Conservation (phyloP, 2,888 invertebrate genomes). For the Deilephila porcellus region DNA sequence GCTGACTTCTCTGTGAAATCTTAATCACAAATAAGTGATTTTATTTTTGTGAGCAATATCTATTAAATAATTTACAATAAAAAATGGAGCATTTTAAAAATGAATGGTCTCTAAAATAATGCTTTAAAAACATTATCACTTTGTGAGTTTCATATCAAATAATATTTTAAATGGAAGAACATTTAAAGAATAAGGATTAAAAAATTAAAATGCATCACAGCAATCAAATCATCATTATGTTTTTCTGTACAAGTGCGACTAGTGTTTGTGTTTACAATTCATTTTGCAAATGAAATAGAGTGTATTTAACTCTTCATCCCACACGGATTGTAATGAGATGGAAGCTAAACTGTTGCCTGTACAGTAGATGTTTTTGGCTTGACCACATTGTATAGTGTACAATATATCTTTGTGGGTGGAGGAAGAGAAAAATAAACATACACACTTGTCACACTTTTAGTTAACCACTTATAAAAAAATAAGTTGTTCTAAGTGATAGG, state of each 20-base stretch:
- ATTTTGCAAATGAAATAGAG: not conserved
- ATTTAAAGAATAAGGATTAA: not conserved
- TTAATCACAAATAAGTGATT: not conserved
- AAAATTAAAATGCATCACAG: constrained; percentile 39
- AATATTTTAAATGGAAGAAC: not conserved
- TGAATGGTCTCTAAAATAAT: not conserved
- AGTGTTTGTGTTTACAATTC: constrained; percentile 53
- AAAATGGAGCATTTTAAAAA: no score
- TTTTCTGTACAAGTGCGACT: constrained; percentile 53
- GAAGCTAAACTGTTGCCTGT: constrained; percentile 75
- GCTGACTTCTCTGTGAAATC: constrained; percentile 40
- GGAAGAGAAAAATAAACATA: constrained; percentile 49
- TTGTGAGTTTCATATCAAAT: not conserved
- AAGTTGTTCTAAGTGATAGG: constrained; percentile 71
- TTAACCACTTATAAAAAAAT: constrained; percentile 76
- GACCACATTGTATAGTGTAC: constrained; percentile 66
- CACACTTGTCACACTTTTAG: constrained; percentile 59
- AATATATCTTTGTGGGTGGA: constrained; percentile 50
- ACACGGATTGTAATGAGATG: constrained; percentile 54
- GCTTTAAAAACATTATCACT: not conserved
- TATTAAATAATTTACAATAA: no score
- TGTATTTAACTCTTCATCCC: constrained; percentile 41
- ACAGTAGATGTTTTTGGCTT: constrained; percentile 79
- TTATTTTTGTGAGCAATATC: constrained; percentile 27
- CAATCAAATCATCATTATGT: constrained; percentile 54